These are phyloP conservation scores for Piprites chloris DNA, from an alignment of 2,113 vertebrate species.

Conservation along the genomic window DNA sequence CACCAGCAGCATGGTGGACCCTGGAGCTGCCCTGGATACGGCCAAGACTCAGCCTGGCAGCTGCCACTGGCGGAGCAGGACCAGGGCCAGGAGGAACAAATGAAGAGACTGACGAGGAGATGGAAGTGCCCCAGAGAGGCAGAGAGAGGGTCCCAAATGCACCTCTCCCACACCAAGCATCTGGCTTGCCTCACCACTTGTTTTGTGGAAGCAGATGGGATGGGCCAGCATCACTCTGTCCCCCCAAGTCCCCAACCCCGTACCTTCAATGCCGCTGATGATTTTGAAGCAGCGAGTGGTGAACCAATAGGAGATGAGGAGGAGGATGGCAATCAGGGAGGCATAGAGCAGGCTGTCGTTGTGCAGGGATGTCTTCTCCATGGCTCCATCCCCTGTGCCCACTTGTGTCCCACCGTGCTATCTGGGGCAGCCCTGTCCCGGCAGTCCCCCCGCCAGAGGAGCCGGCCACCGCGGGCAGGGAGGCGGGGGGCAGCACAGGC, in stretches of 20 bases:
- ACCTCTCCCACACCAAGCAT: background rate
- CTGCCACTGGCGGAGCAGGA: accelerated
- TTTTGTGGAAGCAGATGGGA: background rate
- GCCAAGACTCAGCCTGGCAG: accelerated
- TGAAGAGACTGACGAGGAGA: background rate
- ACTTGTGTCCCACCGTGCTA: accelerated
- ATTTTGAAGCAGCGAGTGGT: conserved; percentile 69
- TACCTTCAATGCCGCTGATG: conserved; percentile 70
- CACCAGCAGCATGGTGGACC: accelerated
- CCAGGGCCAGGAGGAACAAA: background rate
- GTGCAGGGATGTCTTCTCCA: conserved; percentile 68
- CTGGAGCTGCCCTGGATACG: accelerated
- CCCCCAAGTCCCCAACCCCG: background rate
- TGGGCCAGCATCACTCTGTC: accelerated
- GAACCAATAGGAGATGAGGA: conserved; percentile 73
- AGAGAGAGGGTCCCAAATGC: background rate
- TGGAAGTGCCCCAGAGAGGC: background rate
- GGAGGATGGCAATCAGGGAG: conserved; percentile 65
- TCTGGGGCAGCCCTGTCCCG: conserved; percentile 45
- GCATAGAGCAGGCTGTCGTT: conserved; percentile 71
- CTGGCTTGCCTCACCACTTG: accelerated
- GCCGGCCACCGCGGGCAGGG: background rate
- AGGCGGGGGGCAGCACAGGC: conserved; percentile 11
- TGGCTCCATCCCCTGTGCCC: conserved; percentile 60
- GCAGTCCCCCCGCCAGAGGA: background rate